Percentiles rank a stretch among this genome's conserved stretches.
Conservation (phyloP, 1,140 invertebrate species). For the Zaprionus taronus region DNA sequence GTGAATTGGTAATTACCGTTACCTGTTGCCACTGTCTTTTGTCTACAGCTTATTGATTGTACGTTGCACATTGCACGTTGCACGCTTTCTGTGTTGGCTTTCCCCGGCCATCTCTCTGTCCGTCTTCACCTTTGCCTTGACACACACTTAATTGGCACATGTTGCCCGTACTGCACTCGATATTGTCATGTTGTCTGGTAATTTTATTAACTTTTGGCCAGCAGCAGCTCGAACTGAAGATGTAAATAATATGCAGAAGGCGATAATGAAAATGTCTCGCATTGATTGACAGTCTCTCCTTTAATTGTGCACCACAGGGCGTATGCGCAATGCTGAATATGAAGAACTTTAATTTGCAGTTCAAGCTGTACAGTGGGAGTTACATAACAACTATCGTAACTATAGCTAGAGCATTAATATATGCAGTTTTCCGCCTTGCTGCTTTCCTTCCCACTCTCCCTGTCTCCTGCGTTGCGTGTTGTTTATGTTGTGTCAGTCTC, state of each 20-base stretch:
- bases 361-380: background rate
- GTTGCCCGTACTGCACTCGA: conserved; percentile 44
- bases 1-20: conserved; percentile 69
- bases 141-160: conserved; percentile 51
- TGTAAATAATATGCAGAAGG: conserved; percentile 7
- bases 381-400: background rate
- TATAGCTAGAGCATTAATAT: background rate
- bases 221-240: conserved; percentile 10
- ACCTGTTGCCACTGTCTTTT: conserved; percentile 68
- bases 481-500: conserved; percentile 59
- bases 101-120: conserved; percentile 7
- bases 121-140: conserved; percentile 13
- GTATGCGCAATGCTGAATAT: conserved; percentile 46
- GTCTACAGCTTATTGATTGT: conserved; percentile 68
- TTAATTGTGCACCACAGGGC: conserved; percentile 17
- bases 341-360: background rate
- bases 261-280: conserved; percentile 46
- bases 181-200: conserved; percentile 61
- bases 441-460: no score
- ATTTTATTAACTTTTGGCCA: conserved; percentile 68
- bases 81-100: conserved; percentile 72
- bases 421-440: background rate
- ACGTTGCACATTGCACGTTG: conserved; percentile 65
- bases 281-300: conserved; percentile 26
- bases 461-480: conserved; percentile 5